Evolutionary conservation across 1,140 invertebrate species (phyloP), one percentile per base, ranked within the genome.

Genomic region (Brachionus calyciflorus): DNA sequence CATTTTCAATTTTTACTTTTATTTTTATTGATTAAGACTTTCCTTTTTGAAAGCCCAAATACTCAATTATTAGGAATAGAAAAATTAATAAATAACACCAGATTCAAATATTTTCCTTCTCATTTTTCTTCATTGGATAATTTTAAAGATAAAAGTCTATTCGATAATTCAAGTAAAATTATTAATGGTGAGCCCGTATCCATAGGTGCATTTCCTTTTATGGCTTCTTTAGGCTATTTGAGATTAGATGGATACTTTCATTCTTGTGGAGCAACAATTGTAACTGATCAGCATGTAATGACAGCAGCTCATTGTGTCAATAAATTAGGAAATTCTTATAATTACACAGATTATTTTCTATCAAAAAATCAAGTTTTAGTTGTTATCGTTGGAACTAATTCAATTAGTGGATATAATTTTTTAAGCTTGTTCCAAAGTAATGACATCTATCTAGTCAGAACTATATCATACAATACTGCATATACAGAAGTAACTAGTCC

Each of bases 291-390:
- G 19, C 80, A 79, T 79, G 79, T 81, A 14, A 51, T 81, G 3
- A 81, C 80, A 3, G 80, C 80, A 9, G 80, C 79, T 0, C 79
- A 80, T 57, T 81, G 80, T 69, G 79, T 81, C 10, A 77, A 79
- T 33, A 28, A 55, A n/a, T 12, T 55, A 5, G 53, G 53, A 28
- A 24, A 55, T 28, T 30, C 53, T 2, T 55, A 55, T 28, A 28
- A 55, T 55, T n/a, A 24, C 3, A 28, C 53, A 1, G 1, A 6
- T 5, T 55, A 26, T 55, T 55, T 55, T 55, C 24, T 28, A n/a
- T 5, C 28, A 9, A 55, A 55, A 12, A 55, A 55, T 14, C 24
- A 30, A n/a, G 53, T 28, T 55, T n/a, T 55, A 9, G 33, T 9
- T 33, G 9, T 55, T n/a, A 55, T 55, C 12, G 53, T 28, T 3